Percentiles rank a stretch among this genome's conserved stretches.
Conservation (phyloP, 2,888 invertebrate species). For the Cantharis flavilabris region DNA sequence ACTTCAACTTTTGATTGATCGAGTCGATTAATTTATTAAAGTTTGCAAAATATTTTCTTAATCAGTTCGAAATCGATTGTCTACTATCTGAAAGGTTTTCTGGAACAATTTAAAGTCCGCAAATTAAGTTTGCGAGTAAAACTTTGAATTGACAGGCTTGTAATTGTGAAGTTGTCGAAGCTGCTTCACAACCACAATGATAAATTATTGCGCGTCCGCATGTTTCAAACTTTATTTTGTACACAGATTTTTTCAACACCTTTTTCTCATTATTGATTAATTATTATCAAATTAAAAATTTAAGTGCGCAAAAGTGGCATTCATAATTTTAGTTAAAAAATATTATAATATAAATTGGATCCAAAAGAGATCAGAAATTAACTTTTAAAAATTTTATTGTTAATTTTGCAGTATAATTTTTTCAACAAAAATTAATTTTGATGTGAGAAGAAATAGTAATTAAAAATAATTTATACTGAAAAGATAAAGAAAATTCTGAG, state of each 20-base stretch:
- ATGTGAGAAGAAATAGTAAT: no score
- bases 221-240: slow-evolving; percentile 20
- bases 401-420: no score
- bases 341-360: not conserved
- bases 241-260: slow-evolving; percentile 6
- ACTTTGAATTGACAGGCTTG: slow-evolving; percentile 46
- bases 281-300: not conserved
- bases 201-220: slow-evolving; percentile 39
- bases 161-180: slow-evolving; percentile 48
- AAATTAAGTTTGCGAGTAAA: slow-evolving; percentile 47
- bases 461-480: no score
- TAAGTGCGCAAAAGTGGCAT: not conserved
- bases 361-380: no score
- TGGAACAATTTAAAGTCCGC: slow-evolving; percentile 47
- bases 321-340: not conserved
- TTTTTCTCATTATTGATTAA: not conserved
- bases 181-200: slow-evolving; percentile 37
- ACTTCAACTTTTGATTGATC: not conserved
- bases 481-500: no score
- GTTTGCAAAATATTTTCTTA: slow-evolving; percentile 33
- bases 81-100: slow-evolving; percentile 45
- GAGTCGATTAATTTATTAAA: slow-evolving; percentile 22
- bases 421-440: no score
- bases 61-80: slow-evolving; percentile 41
- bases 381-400: no score